Base-by-base conservation (phyloP, 2,888 invertebrate species). In the Keiferia lycopersicella region DNA sequence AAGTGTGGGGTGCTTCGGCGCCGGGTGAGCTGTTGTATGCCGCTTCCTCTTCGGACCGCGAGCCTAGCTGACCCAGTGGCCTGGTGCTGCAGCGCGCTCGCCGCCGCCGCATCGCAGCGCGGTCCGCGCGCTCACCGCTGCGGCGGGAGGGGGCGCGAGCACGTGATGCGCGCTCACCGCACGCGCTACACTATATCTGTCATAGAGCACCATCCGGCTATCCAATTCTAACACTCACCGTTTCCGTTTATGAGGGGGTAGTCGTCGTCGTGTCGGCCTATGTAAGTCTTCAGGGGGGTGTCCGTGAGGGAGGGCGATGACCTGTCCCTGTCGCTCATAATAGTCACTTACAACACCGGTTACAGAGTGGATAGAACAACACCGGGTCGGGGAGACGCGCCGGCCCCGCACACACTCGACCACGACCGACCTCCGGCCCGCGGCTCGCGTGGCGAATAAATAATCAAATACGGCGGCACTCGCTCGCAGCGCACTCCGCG, bases 291-390 rank as follows among this genome's bases (percentile, higher is more conserved):
- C 87, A 95, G 93, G 92, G 96, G 96, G 93, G 95, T 95, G 94
- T 96, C 96, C 93, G 96, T 94, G 91, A 96, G 94, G 93, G 95
- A 96, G 91, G 96, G 96, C 93, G 96, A 96, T 92, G 94, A 95
- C 93, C 96, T 95, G 94, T 96, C 96, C 94, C 96, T 96, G 94
- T 96, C 96, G 93, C 96, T 96, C 96, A 96, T 96, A 93, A 94
- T 95, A 94, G 93, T 93, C 91, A 91, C 91, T 88, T 86, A 80
- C 68, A 82, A 81, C 88, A 85, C 84, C 80, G 82, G 78, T 73
- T 72, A 71, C 69, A 76, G 77, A 80, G 71, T 74, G 75, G 76
- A 80, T 78, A 83, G 76, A 78, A 86, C 80, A 82, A 84, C 56
- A 87, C 83, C 73, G 74, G 77, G 72, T 79, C 84, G 86, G 84